Percentiles rank a stretch among this genome's conserved stretches.
Evolutionary conservation across 2,797 vertebrate genomes (phyloP).

Genomic region (Lycodopsis pacificus): DNA sequence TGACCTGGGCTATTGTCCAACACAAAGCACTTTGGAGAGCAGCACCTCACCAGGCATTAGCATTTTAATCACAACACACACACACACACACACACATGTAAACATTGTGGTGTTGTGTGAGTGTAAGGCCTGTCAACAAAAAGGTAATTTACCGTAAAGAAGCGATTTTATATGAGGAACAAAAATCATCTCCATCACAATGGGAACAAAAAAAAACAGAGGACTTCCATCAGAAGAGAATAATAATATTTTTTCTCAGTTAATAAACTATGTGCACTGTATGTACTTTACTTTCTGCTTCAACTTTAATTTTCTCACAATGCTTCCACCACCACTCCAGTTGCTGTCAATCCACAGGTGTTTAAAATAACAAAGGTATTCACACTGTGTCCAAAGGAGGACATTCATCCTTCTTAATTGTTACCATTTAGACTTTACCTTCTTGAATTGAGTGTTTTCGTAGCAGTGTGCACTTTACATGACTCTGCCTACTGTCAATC

Average conservation of each 20-base stretch:
- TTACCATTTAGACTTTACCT: slow-evolving; percentile 5
- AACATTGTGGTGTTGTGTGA: slow-evolving; percentile 11
- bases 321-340: background rate
- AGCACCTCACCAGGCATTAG: slow-evolving; percentile 63
- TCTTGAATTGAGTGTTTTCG: slow-evolving; percentile 32
- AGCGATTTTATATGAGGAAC: slow-evolving; percentile 31
- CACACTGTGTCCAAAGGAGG: background rate
- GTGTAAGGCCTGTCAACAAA: slow-evolving; percentile 45
- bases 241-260: slow-evolving; percentile 33
- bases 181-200: slow-evolving; percentile 39
- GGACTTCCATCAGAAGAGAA: slow-evolving; percentile 33
- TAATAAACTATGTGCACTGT: slow-evolving; percentile 10
- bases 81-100: background rate
- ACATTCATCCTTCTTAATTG: background rate
- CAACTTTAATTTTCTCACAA: slow-evolving; percentile 14
- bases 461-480: slow-evolving; percentile 17
- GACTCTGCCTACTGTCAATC: slow-evolving; percentile 43
- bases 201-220: slow-evolving; percentile 24
- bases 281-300: slow-evolving; percentile 24
- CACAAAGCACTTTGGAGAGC: slow-evolving; percentile 72
- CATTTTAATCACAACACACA: slow-evolving; percentile 76
- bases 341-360: slow-evolving; percentile 28
- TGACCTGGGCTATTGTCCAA: slow-evolving; percentile 74
- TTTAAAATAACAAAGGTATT: slow-evolving; percentile 9
- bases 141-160: slow-evolving; percentile 37